Evolutionary conservation across 2,888 invertebrate species (phyloP).

Genomic region (Heliconius ethilla): DNA sequence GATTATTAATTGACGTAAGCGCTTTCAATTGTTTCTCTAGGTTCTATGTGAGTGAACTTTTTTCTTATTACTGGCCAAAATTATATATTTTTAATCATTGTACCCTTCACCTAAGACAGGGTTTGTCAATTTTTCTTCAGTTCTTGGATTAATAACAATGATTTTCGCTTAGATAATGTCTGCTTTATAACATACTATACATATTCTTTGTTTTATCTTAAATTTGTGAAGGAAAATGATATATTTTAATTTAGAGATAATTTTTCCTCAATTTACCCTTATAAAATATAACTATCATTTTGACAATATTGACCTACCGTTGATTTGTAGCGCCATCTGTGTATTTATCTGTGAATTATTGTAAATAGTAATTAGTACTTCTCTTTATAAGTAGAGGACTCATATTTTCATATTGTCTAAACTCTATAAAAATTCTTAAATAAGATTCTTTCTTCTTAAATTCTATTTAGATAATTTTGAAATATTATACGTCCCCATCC

Average conservation of each 20-base stretch:
- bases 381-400: slow-evolving; percentile 9
- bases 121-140: background rate
- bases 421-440: too few species aligned
- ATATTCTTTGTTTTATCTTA: background rate
- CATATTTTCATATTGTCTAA: background rate
- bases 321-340: slow-evolving; percentile 15
- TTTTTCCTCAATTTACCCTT: background rate
- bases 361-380: background rate
- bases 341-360: background rate
- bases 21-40: slow-evolving; percentile 23
- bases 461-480: too few species aligned
- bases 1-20: slow-evolving; percentile 4
- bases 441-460: too few species aligned
- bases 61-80: background rate
- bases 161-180: too few species aligned
- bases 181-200: background rate
- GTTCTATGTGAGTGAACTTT: background rate
- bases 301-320: background rate
- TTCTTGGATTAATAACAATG: background rate
- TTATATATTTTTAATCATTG: background rate
- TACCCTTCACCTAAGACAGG: background rate
- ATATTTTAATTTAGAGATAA: background rate
- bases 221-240: background rate
- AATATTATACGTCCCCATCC: too few species aligned
- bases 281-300: background rate